These are phyloP conservation scores for Psittacula cyanocephala DNA, from an alignment of 2,113 vertebrate genomes.

Conservation along the genomic window DNA sequence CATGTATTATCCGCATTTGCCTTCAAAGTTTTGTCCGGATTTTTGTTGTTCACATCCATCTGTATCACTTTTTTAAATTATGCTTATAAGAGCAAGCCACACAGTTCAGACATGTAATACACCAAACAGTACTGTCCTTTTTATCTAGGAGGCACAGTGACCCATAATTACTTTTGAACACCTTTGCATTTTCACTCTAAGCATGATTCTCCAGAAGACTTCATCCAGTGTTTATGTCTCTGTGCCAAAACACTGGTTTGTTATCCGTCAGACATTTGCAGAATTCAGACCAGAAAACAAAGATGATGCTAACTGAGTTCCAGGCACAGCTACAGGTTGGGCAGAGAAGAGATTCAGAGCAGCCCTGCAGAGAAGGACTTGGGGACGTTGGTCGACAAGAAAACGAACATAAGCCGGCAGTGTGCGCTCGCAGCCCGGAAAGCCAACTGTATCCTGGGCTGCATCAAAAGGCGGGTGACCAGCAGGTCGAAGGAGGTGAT, in stretches of 20 bases:
- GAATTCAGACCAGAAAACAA: not conserved
- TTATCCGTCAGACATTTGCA: not conserved
- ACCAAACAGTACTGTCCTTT: not conserved
- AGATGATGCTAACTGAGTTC: not conserved
- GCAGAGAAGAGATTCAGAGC: too few relatives aligned
- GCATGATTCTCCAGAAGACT: not conserved
- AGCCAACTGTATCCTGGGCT: too few relatives aligned
- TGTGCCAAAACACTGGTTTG: not conserved
- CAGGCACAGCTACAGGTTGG: too few relatives aligned
- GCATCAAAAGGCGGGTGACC: too few relatives aligned
- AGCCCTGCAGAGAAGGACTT: too few relatives aligned
- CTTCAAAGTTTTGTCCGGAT: not conserved
- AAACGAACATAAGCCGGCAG: too few relatives aligned
- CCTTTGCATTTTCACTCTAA: not conserved
- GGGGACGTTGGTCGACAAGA: too few relatives aligned
- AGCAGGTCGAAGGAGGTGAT: too few relatives aligned
- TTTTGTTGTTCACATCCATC: not conserved
- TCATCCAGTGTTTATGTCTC: not conserved
- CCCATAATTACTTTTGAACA: not conserved
- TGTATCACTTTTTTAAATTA: not conserved
- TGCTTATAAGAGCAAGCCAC: not conserved
- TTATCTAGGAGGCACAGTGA: not conserved
- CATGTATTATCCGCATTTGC: not conserved
- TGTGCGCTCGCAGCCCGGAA: too few relatives aligned
- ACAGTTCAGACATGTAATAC: not conserved